Conservation (phyloP, 2,888 invertebrate species). For the Stenotaenia linearis region DNA sequence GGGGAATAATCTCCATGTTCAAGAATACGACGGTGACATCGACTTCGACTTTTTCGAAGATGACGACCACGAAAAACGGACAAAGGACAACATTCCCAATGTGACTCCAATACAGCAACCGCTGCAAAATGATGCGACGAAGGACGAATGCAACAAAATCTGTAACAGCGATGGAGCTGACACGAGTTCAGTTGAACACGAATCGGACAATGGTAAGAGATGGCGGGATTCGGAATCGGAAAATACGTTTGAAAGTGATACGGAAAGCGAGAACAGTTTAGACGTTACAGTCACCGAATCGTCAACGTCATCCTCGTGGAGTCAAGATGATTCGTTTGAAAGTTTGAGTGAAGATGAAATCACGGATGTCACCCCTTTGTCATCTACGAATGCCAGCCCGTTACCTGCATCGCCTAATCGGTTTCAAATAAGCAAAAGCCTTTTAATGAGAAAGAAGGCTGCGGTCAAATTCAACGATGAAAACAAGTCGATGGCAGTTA, state of each 20-base stretch:
- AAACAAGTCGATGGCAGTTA: neutral
- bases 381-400: slow-evolving; percentile 36
- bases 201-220: neutral
- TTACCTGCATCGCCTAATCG: slow-evolving; percentile 34
- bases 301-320: slow-evolving; percentile 1
- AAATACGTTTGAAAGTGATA: neutral
- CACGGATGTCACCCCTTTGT: slow-evolving; percentile 36
- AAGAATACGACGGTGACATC: slow-evolving; percentile 39
- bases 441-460: neutral
- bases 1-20: slow-evolving; percentile 38
- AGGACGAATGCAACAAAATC: neutral
- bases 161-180: neutral
- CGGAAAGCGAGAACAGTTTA: neutral
- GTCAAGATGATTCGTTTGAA: slow-evolving; percentile 28
- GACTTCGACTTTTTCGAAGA: slow-evolving; percentile 40
- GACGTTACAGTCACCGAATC: slow-evolving; percentile 24
- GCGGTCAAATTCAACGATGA: slow-evolving; percentile 24
- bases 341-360: slow-evolving; percentile 33
- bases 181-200: neutral
- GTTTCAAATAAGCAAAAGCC: neutral
- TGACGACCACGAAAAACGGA: neutral
- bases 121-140: neutral
- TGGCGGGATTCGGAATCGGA: neutral
- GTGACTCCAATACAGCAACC: neutral
- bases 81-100: neutral